A percentile compares a stretch with the other conserved stretches of the same genome.
phyloP scores from a whole-genome alignment of 2,888 invertebrate genomes.

The Emmelina monodactyla region DNA sequence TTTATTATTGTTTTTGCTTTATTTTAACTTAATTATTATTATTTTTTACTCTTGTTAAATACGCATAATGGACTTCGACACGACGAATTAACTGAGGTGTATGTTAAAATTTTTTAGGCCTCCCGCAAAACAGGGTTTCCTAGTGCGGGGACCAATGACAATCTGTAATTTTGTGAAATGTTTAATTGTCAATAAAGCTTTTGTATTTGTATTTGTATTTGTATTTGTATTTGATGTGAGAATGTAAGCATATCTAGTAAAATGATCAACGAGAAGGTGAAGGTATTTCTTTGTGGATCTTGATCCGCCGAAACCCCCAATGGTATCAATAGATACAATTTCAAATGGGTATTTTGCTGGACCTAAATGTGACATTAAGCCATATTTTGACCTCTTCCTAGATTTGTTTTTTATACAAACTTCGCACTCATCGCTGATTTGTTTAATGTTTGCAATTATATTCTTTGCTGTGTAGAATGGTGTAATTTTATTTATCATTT shows the following conservation, averaged over 20 bases:
- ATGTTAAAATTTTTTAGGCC: no score
- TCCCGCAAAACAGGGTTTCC: no score
- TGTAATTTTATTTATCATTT: conserved; percentile 15
- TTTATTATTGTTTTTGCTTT: no score
- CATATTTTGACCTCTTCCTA: conserved; percentile 16
- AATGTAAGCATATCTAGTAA: conserved; percentile 14
- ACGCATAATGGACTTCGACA: no score
- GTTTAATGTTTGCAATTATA: conserved; percentile 14
- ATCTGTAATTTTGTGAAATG: no score
- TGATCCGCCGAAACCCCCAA: conserved; percentile 18
- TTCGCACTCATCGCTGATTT: conserved; percentile 12
- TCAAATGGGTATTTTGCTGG: conserved; percentile 17
- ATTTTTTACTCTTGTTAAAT: no score
- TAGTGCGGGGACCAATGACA: no score
- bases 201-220: no score
- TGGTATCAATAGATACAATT: conserved; percentile 17
- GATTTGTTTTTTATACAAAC: conserved; percentile 18
- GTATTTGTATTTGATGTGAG: conserved; percentile 17
- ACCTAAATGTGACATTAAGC: conserved; percentile 18
- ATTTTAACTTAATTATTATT: no score
- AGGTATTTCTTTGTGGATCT: conserved; percentile 20
- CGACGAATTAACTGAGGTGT: no score
- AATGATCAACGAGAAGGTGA: conserved; percentile 16
- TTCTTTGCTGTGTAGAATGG: conserved; percentile 16
- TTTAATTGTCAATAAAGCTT: no score